Evolutionary conservation across 2,888 invertebrate genomes (phyloP).

Genomic region (Cremastobaeus sp.): DNA sequence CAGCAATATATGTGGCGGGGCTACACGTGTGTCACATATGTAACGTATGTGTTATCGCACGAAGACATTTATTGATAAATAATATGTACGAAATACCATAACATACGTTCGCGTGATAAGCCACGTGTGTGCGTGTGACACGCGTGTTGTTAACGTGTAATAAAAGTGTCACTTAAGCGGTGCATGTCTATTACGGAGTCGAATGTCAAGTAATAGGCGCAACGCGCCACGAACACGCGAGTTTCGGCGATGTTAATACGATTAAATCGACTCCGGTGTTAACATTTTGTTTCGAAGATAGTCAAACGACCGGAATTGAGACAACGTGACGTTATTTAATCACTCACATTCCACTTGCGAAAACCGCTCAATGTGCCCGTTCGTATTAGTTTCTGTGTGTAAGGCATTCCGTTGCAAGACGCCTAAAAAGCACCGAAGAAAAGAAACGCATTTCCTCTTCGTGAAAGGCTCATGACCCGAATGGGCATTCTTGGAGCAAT

Average conservation of each 20-base stretch:
- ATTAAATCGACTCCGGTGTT: too few relatives aligned
- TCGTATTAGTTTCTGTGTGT: slow-evolving; percentile 10
- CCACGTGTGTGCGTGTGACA: slow-evolving; percentile 7
- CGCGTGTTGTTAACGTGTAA: slow-evolving; percentile 29
- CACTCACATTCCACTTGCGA: slow-evolving; percentile 48
- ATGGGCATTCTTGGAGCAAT: slow-evolving; percentile 27
- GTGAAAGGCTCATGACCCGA: slow-evolving; percentile 24
- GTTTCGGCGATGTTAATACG: background rate
- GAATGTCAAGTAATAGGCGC: too few relatives aligned
- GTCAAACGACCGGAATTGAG: too few relatives aligned
- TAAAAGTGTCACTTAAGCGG: slow-evolving; percentile 34
- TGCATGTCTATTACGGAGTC: too few relatives aligned
- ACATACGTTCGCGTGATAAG: slow-evolving; percentile 51
- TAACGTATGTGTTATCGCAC: slow-evolving; percentile 41
- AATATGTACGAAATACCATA: slow-evolving; percentile 57
- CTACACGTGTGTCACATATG: slow-evolving; percentile 16
- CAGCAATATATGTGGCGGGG: slow-evolving; percentile 29
- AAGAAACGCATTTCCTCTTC: slow-evolving; percentile 16
- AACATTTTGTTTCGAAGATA: too few relatives aligned
- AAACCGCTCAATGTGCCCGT: slow-evolving; percentile 18
- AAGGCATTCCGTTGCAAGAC: slow-evolving; percentile 28
- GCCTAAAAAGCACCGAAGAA: slow-evolving; percentile 12
- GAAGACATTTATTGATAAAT: slow-evolving; percentile 58
- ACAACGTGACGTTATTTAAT: slow-evolving; percentile 41
- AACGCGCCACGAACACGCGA: background rate